Evolutionary conservation across 2,797 vertebrate genomes (phyloP).

Genomic region (Pangasius larnaudii): DNA sequence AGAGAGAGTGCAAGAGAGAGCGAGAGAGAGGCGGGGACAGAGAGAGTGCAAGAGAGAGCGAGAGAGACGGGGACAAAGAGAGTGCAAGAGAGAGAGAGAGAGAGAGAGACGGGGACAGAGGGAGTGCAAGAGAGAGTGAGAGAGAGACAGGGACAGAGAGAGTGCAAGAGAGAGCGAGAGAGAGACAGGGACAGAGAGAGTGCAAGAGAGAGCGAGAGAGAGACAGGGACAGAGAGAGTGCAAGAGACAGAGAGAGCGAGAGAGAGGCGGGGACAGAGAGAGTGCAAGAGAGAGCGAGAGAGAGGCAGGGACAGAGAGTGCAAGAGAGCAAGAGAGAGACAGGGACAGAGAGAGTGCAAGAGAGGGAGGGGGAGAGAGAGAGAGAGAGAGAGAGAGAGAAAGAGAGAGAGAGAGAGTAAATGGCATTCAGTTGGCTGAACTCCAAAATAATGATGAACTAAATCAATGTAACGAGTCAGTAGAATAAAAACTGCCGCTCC

Average conservation of each 20-base stretch:
- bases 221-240: constrained; percentile 34
- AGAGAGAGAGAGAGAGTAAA: not conserved
- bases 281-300: no score
- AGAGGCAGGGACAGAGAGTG: no score
- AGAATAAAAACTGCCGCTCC: not conserved
- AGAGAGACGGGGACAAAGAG: no score
- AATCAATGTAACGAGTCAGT: constrained; percentile 1
- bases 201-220: constrained; percentile 50
- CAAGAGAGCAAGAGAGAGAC: constrained; percentile 52
- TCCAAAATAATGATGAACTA: not conserved
- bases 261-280: no score
- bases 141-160: no score
- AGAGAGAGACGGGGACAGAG: no score
- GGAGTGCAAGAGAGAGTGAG: no score
- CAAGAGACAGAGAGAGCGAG: not conserved
- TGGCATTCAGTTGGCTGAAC: constrained; percentile 59
- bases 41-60: no score
- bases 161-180: constrained; percentile 49
- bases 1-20: constrained; percentile 29
- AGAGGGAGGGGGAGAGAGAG: constrained; percentile 42
- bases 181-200: constrained; percentile 35
- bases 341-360: not conserved
- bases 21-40: no score
- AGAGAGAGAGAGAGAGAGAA: constrained; percentile 54
- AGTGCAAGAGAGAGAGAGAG: no score